These are phyloP conservation scores for Cynopterus brachyotis DNA, from an alignment of 2,113 vertebrate genomes.

Conservation along the genomic window DNA sequence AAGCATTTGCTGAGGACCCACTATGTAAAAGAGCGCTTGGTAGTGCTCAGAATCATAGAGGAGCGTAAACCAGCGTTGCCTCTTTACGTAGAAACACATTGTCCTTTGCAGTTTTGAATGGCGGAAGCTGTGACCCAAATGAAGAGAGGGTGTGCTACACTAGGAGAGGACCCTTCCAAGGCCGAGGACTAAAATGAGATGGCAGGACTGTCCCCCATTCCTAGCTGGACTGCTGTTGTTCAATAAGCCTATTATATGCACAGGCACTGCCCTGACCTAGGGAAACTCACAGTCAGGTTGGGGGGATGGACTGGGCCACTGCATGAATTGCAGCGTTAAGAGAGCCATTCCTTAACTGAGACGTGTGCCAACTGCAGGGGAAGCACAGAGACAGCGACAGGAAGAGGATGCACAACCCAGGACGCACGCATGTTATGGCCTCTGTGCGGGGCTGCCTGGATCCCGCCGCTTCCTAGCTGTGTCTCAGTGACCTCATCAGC, in stretches of 20 bases:
- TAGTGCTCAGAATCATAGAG: not conserved
- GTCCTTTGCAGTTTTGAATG: not conserved
- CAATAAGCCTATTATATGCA: not conserved
- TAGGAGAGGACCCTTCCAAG: not conserved
- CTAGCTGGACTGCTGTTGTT: not conserved
- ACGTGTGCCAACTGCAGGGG: not conserved
- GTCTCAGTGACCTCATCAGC: not conserved
- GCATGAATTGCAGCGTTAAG: not conserved
- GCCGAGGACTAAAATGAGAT: not conserved
- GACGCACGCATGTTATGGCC: fast-evolving
- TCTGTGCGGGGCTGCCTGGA: not conserved
- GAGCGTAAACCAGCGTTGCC: not conserved
- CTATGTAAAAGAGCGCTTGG: not conserved
- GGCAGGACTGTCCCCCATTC: not conserved
- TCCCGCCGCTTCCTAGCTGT: not conserved
- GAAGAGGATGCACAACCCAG: fast-evolving
- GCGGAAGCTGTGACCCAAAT: not conserved
- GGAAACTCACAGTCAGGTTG: not conserved
- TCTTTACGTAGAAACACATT: not conserved
- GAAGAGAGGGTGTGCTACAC: not conserved
- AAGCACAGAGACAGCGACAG: not conserved
- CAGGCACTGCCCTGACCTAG: not conserved
- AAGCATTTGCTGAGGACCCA: not conserved
- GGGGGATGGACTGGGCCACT: not conserved
- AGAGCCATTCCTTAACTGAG: not conserved